Conservation (phyloP, 2,797 vertebrate genomes). For the Carduelis carduelis region DNA sequence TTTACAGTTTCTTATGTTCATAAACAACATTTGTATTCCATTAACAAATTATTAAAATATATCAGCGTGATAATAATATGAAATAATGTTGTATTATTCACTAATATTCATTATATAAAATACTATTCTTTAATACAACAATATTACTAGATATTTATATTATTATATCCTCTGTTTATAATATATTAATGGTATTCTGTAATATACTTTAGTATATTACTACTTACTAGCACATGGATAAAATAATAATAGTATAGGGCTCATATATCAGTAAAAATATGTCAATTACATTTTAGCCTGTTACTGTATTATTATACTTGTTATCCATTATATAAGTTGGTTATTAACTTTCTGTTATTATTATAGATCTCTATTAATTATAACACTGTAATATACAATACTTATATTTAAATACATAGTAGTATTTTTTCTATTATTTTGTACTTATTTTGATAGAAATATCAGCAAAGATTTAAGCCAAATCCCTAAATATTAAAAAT, state of each 20-base stretch:
- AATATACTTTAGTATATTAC: neutral
- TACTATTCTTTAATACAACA: no score
- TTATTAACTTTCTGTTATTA: neutral
- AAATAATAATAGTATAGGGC: neutral
- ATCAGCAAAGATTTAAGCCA: neutral
- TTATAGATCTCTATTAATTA: neutral
- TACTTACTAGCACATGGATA: neutral
- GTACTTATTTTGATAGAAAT: neutral
- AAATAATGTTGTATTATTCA: neutral
- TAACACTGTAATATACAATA: neutral
- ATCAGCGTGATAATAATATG: neutral
- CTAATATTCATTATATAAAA: neutral
- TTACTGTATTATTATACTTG: neutral
- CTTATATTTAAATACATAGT: neutral
- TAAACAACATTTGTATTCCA: neutral
- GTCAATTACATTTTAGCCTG: neutral
- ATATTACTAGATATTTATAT: neutral
- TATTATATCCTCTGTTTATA: neutral
- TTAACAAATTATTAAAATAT: neutral
- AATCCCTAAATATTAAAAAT: neutral
- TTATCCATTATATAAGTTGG: neutral
- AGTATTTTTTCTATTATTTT: neutral
- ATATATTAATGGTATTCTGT: neutral
- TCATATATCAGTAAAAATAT: neutral
- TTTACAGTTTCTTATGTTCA: neutral